These are phyloP conservation scores for Dromas ardeola DNA, from an alignment of 2,113 vertebrate species.

Conservation along the genomic window DNA sequence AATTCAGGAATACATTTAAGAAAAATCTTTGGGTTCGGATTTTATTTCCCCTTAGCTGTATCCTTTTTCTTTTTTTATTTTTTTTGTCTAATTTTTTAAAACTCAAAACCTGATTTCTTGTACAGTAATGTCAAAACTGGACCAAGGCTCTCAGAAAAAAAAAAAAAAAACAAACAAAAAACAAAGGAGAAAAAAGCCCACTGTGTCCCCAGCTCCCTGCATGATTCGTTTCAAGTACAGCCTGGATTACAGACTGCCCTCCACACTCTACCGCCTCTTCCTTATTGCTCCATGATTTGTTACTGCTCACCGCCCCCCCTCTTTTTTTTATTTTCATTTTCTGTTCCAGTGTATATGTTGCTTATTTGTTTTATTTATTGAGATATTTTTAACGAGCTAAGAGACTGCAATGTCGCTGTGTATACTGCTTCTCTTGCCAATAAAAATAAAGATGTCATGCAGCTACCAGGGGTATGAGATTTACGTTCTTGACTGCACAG, in stretches of 20 bases:
- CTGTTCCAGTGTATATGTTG: conserved; percentile 85
- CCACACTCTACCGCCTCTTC: neutral
- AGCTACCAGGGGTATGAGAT: neutral
- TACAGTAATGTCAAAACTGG: conserved; percentile 64
- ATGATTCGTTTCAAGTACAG: conserved; percentile 34
- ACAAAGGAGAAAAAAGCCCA: neutral
- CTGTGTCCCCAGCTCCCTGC: neutral
- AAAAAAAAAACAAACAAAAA: neutral
- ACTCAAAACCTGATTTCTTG: conserved; percentile 43
- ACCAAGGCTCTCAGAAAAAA: conserved; percentile 60
- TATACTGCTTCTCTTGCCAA: conserved; percentile 60
- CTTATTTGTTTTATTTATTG: conserved; percentile 94
- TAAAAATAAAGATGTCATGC: conserved; percentile 70
- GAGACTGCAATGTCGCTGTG: conserved; percentile 67
- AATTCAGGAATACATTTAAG: conserved; percentile 53
- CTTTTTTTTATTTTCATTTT: conserved; percentile 19
- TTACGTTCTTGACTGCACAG: neutral
- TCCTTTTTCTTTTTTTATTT: neutral
- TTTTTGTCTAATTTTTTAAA: conserved; percentile 38
- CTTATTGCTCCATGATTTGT: conserved; percentile 2
- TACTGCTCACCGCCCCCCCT: neutral
- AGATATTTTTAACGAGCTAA: conserved; percentile 84
- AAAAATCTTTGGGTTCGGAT: conserved; percentile 38
- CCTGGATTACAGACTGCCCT: conserved; percentile 55
- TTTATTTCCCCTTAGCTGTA: conserved; percentile 41